Base-by-base conservation (phyloP, 1,140 invertebrate species). In the Adelges cooleyi region DNA sequence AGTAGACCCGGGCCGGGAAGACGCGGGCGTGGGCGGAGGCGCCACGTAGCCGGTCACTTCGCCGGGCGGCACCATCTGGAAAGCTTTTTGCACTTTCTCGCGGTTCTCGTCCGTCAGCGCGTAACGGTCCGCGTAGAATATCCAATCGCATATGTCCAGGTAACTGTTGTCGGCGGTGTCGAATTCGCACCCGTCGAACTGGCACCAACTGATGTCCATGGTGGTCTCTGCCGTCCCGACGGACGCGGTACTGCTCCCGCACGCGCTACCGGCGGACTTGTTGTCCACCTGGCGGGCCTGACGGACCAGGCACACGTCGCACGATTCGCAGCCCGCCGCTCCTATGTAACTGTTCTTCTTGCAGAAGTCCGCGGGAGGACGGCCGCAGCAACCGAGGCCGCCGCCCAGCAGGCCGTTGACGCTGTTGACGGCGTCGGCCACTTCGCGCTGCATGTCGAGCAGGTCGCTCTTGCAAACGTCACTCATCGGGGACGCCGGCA, bases 151-250 rank as follows among this genome's bases (percentile, higher is more conserved):
- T 18, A 62, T 62, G 42, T 62, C 56, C 56, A 62, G 25, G 40
- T 62, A 62, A 62, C 56, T 62, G 18, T 62, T 62, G 42, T 62
- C 56, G 56, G 56, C 42, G 1, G 56, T 62, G 25, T 62, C 56
- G 25, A 62, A 62, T 13, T 62, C 56, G 56, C 56, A 62, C 0
- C 56, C 56, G 11, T 62, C 56, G 56, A 62, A 62, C 56, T 62
- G 56, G 15, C 56, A 62, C 56, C 56, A 62, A 18, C 56, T 62
- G 25, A 62, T 62, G 56, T 62, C 56, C 56, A 62, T 62, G 25
- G 56, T 62, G 18, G 56, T 62, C 17, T 62, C 56, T 23, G 56
- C 42, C 25, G 56, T 44, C 36, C 44, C 44, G 18, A n/a, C 3
- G 17, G 15, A 17, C 20, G 6, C 10, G 6, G 17, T 33, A 15